A percentile compares a stretch with the other conserved stretches of the same genome.
phyloP scores from a whole-genome alignment of 2,113 vertebrate genomes.

The Syrmaticus mikado region DNA sequence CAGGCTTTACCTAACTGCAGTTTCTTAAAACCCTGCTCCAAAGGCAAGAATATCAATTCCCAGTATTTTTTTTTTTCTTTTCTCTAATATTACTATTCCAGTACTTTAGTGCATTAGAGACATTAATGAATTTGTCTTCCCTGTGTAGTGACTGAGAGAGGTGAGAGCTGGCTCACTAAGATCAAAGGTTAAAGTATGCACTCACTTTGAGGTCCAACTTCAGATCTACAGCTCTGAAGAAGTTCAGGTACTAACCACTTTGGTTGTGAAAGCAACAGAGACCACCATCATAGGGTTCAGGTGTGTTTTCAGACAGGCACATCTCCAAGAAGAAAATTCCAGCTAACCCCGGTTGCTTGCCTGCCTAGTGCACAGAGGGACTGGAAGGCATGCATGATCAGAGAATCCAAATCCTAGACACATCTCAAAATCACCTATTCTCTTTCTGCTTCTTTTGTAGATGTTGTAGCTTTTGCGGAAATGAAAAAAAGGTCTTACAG shows the following conservation, averaged over 20 bases:
- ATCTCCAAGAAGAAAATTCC: fast-evolving
- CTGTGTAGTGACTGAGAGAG: background rate
- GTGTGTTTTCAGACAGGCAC: background rate
- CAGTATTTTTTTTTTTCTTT: background rate
- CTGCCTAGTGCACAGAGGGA: background rate
- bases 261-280: background rate
- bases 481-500: background rate
- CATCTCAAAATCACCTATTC: background rate
- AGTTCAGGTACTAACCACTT: background rate
- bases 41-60: background rate
- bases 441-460: background rate
- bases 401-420: background rate
- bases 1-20: background rate
- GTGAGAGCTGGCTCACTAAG: background rate
- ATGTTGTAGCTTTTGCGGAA: background rate
- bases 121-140: background rate
- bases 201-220: background rate
- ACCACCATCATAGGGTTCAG: background rate
- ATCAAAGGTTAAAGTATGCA: background rate
- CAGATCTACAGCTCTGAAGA: fast-evolving
- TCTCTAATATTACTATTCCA: background rate
- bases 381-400: background rate
- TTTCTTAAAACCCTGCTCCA: background rate
- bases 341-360: fast-evolving
- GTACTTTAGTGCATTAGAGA: background rate